phyloP scores from a whole-genome alignment of 1,140 invertebrate genomes.

The Macrotrachela quadricornifera region DNA sequence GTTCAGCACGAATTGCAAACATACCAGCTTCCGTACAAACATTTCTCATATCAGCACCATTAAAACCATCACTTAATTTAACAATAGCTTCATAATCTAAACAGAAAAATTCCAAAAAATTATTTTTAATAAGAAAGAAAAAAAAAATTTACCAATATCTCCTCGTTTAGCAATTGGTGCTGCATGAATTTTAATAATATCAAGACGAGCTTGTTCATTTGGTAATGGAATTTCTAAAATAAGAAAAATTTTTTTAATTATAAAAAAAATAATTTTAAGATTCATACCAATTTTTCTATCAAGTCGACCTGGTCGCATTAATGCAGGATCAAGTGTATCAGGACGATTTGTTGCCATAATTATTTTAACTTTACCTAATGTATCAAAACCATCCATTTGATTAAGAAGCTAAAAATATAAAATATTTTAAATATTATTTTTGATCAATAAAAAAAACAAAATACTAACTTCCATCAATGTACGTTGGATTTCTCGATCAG shows the following conservation, averaged over 20 bases:
- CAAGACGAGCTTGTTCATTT: slow-evolving; percentile 84
- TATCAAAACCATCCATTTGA: slow-evolving; percentile 99
- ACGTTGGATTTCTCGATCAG: slow-evolving; percentile 95
- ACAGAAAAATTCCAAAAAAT: too few relatives aligned
- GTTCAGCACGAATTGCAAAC: slow-evolving; percentile 83
- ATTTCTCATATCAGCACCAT: slow-evolving; percentile 93
- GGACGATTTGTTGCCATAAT: slow-evolving; percentile 99
- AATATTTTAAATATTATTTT: too few relatives aligned
- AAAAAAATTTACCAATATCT: too few relatives aligned
- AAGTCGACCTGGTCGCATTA: slow-evolving; percentile 74
- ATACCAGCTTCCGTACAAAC: slow-evolving; percentile 96
- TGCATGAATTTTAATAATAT: slow-evolving; percentile 96
- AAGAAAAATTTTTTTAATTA: too few relatives aligned
- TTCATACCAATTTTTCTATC: slow-evolving; percentile 98
- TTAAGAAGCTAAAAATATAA: too few relatives aligned
- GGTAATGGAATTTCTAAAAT: slow-evolving; percentile 94
- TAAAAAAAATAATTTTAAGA: too few relatives aligned
- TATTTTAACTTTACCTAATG: slow-evolving; percentile 92
- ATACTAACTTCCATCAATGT: slow-evolving; percentile 98
- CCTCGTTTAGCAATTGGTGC: slow-evolving; percentile 86
- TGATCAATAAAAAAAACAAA: too few relatives aligned
- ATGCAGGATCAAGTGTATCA: slow-evolving; percentile 85
- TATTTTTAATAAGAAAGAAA: too few relatives aligned
- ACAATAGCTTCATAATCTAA: slow-evolving; percentile 88
- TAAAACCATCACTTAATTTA: slow-evolving; percentile 92